These are phyloP conservation scores for Acipenser transmontanus DNA, from an alignment of 2,797 vertebrate genomes.

Conservation along the genomic window DNA sequence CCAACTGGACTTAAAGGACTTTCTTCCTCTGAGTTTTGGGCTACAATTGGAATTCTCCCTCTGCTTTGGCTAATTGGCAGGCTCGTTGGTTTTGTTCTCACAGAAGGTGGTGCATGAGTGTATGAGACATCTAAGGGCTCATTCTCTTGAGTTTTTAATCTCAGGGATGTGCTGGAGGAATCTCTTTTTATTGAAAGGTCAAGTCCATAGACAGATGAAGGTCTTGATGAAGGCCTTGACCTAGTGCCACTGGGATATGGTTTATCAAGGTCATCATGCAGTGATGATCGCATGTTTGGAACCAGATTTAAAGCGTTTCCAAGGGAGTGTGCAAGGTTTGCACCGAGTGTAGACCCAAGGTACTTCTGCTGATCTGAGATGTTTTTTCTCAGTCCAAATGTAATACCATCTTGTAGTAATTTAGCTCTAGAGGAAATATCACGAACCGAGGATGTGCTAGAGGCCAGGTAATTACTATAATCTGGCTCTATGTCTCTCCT, in stretches of 20 bases:
- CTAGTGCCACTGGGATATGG: slow-evolving; percentile 84
- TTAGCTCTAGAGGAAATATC: slow-evolving; percentile 85
- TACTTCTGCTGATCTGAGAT: slow-evolving; percentile 96
- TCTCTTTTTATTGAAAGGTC: slow-evolving; percentile 95
- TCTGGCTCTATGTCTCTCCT: slow-evolving; percentile 89
- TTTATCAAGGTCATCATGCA: slow-evolving; percentile 81
- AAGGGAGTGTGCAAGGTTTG: slow-evolving; percentile 78
- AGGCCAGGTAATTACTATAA: slow-evolving; percentile 82
- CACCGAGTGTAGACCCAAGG: slow-evolving; percentile 71
- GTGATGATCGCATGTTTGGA: slow-evolving; percentile 66
- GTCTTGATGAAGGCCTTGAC: slow-evolving; percentile 89
- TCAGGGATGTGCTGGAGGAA: slow-evolving; percentile 87
- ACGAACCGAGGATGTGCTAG: slow-evolving; percentile 78
- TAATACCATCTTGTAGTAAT: slow-evolving; percentile 93
- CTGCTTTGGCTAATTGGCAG: slow-evolving; percentile 96
- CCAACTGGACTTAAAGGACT: slow-evolving; percentile 97
- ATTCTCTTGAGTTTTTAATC: slow-evolving; percentile 83
- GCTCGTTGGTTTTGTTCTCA: slow-evolving; percentile 91
- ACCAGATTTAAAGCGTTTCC: slow-evolving; percentile 74
- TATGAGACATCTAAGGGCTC: slow-evolving; percentile 88
- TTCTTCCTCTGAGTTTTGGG: slow-evolving; percentile 97
- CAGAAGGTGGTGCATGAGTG: slow-evolving; percentile 69
- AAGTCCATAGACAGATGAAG: slow-evolving; percentile 93
- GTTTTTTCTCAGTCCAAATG: slow-evolving; percentile 93
- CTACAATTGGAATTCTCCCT: slow-evolving; percentile 93